phyloP scores from a whole-genome alignment of 1,140 invertebrate genomes.

The Temnothorax nylanderi region DNA sequence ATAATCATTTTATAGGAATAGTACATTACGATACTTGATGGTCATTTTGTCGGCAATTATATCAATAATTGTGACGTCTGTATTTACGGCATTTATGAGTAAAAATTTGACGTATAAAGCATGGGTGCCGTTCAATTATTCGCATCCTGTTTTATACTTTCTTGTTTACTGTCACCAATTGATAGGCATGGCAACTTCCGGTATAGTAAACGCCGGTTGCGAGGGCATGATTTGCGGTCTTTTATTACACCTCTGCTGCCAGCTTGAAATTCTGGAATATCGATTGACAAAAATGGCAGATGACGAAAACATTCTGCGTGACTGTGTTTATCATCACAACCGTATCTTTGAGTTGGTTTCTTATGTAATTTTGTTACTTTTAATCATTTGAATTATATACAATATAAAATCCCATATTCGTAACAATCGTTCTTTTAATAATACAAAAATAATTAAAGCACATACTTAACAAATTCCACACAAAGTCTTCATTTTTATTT shows the following conservation, averaged over 20 bases:
- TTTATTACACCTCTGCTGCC: slow-evolving; percentile 59
- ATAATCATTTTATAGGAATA: slow-evolving; percentile 16
- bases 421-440: slow-evolving; percentile 41
- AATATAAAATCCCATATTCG: background rate
- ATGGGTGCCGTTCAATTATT: slow-evolving; percentile 53
- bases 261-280: slow-evolving; percentile 64
- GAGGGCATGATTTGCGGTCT: slow-evolving; percentile 62
- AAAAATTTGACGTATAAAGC: slow-evolving; percentile 35
- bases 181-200: slow-evolving; percentile 36
- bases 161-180: slow-evolving; percentile 46
- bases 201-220: slow-evolving; percentile 34
- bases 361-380: background rate
- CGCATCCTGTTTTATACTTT: slow-evolving; percentile 1
- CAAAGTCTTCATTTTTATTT: background rate
- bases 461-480: background rate
- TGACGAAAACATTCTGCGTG: background rate
- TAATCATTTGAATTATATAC: background rate
- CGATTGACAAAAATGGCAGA: slow-evolving; percentile 40
- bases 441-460: slow-evolving; percentile 18
- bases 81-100: background rate
- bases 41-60: background rate
- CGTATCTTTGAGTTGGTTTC: slow-evolving; percentile 45
- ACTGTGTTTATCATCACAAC: slow-evolving; percentile 40
- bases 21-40: background rate
- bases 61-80: background rate